phyloP scores from a whole-genome alignment of 2,797 vertebrate genomes.

The Lepidocolaptes lacrymiger region DNA sequence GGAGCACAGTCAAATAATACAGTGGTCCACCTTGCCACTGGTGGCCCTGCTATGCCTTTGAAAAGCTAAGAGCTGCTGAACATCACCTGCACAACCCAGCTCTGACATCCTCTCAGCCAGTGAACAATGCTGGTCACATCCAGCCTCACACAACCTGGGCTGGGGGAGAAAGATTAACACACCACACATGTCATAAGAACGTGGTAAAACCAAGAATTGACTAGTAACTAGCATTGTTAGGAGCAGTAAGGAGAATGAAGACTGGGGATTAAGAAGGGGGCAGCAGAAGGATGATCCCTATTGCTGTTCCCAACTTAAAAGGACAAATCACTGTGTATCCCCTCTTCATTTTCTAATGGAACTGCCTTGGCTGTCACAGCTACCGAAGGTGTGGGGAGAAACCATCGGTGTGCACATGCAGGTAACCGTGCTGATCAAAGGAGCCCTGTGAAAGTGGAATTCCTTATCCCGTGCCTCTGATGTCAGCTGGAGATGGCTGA shows the following conservation, averaged over 20 bases:
- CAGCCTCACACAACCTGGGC: background rate
- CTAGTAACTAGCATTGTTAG: background rate
- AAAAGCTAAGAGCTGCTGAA: background rate
- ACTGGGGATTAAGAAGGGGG: background rate
- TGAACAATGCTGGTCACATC: background rate
- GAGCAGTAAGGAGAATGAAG: background rate
- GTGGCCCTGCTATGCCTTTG: background rate
- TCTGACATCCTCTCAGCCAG: background rate
- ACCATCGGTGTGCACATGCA: background rate
- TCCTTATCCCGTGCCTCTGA: background rate
- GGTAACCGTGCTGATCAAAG: background rate
- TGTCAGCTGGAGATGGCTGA: rapidly evolving
- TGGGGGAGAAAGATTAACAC: background rate
- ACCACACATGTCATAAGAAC: background rate
- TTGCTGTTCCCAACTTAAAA: background rate
- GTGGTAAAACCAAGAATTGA: background rate
- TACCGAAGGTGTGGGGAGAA: background rate
- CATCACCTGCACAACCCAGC: background rate
- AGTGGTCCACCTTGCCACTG: background rate
- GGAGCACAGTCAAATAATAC: background rate
- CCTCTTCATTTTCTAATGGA: background rate
- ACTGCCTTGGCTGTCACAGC: background rate
- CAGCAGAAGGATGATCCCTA: background rate
- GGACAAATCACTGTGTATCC: background rate
- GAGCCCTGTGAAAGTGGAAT: background rate